phyloP scores from a whole-genome alignment of 2,113 vertebrate genomes.

The Arizona elegans region DNA sequence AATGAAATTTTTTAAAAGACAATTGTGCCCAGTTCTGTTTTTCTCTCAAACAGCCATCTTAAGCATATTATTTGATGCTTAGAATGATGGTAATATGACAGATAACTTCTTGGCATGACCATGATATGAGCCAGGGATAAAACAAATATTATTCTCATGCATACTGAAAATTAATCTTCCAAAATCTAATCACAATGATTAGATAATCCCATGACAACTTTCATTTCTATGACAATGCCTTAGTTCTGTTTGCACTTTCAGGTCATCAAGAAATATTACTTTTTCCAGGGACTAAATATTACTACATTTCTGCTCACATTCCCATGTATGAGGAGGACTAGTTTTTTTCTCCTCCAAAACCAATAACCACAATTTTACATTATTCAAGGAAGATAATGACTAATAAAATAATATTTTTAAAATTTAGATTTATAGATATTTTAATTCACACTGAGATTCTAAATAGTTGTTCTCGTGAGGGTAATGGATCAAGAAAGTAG shows the following conservation, averaged over 20 bases:
- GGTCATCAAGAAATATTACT: neutral
- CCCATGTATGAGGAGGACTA: neutral
- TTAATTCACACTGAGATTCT: neutral
- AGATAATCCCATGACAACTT: slow-evolving; percentile 4
- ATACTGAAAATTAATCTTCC: slow-evolving; percentile 2
- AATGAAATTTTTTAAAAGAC: neutral
- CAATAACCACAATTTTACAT: neutral
- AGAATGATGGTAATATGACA: neutral
- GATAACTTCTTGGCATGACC: neutral
- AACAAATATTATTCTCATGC: neutral
- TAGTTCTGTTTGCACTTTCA: neutral
- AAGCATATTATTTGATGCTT: neutral
- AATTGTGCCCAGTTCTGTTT: neutral
- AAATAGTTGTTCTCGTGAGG: neutral
- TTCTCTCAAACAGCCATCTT: neutral
- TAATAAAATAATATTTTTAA: neutral
- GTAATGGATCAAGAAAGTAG: neutral
- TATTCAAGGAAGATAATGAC: neutral
- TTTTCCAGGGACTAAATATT: neutral
- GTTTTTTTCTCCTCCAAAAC: neutral
- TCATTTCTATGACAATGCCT: neutral
- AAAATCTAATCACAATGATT: slow-evolving; percentile 5
- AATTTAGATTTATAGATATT: neutral
- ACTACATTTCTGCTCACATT: neutral
- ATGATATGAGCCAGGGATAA: neutral